phyloP scores from a whole-genome alignment of 2,113 vertebrate genomes.

The Hystrix cristata region DNA sequence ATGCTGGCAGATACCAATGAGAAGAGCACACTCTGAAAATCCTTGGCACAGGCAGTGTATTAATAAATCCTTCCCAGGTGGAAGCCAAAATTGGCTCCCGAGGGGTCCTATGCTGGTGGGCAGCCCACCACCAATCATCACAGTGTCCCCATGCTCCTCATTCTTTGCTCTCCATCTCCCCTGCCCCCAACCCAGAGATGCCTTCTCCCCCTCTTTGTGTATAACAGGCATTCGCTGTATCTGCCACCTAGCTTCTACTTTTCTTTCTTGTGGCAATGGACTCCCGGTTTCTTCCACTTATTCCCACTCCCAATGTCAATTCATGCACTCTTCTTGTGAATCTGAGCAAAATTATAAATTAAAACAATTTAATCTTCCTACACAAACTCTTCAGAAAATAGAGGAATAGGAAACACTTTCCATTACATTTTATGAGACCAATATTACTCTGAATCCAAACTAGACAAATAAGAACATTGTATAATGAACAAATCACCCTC shows the following conservation, averaged over 20 bases:
- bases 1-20: neutral
- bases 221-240: neutral
- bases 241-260: neutral
- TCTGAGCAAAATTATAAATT: constrained; percentile 25
- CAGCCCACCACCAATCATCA: neutral
- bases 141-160: neutral
- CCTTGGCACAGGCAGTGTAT: neutral
- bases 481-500: neutral
- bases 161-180: neutral
- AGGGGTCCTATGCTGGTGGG: neutral
- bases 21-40: neutral
- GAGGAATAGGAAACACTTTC: neutral
- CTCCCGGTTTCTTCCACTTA: neutral
- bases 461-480: constrained; percentile 26
- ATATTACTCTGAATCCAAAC: constrained; percentile 34
- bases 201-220: neutral
- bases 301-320: neutral
- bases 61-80: neutral
- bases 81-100: neutral
- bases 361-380: constrained; percentile 46
- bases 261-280: neutral
- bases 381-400: constrained; percentile 29
- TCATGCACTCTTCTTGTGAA: neutral
- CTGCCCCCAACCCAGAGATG: neutral
- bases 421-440: constrained; percentile 1